phyloP scores from a whole-genome alignment of 2,888 invertebrate genomes.

The Didymodactylos carnosus region DNA sequence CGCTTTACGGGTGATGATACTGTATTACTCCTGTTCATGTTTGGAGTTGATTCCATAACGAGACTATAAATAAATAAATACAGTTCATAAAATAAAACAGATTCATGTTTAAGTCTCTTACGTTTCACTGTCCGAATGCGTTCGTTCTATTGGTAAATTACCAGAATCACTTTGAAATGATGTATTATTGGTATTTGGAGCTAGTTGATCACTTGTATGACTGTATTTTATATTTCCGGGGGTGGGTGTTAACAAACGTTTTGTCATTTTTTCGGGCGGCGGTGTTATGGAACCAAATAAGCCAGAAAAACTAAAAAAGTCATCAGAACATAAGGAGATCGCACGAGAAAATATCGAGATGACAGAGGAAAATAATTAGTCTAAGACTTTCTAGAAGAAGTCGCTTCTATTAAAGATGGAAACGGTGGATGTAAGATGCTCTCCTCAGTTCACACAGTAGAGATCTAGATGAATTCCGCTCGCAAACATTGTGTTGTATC shows the following conservation, averaged over 20 bases:
- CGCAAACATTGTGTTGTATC: no score
- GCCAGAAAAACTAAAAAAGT: conserved; percentile 4
- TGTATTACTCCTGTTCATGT: no score
- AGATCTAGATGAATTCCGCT: no score
- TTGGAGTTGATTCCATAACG: neutral
- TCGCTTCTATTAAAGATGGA: no score
- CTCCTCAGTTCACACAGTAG: no score
- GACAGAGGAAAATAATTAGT: no score
- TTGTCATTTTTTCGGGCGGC: neutral
- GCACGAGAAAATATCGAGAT: no score
- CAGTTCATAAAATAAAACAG: conserved; percentile 22
- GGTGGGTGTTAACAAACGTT: no score
- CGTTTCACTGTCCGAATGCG: neutral
- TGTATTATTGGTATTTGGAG: neutral
- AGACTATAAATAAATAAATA: neutral
- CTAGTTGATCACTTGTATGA: neutral
- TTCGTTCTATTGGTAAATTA: neutral
- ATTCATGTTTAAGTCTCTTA: neutral
- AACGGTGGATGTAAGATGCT: no score
- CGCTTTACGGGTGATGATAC: no score
- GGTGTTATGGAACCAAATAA: conserved; percentile 3
- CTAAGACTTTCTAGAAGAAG: no score
- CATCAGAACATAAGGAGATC: no score
- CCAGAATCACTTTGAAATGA: neutral
- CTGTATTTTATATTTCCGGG: neutral